These are phyloP conservation scores for Piliocolobus tephrosceles DNA, from an alignment of 2,113 vertebrate genomes.

Conservation along the genomic window DNA sequence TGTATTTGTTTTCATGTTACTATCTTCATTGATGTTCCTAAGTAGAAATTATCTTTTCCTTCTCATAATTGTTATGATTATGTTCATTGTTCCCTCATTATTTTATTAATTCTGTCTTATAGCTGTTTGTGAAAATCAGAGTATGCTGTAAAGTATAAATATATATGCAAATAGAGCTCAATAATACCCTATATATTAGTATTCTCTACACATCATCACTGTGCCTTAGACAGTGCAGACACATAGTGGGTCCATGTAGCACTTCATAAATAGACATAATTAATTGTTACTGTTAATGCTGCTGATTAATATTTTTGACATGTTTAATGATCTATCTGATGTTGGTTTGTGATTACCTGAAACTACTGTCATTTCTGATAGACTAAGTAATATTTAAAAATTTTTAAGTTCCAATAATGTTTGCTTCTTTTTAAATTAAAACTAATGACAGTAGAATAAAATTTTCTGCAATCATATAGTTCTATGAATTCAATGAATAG, in stretches of 20 bases:
- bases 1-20: background rate
- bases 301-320: background rate
- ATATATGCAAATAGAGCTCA: background rate
- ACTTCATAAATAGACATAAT: background rate
- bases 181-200: accelerated
- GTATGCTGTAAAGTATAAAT: background rate
- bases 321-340: background rate
- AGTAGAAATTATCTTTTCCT: background rate
- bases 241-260: background rate
- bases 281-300: background rate
- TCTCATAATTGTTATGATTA: background rate
- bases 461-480: background rate
- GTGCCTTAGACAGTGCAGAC: background rate
- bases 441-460: background rate
- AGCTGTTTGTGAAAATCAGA: background rate
- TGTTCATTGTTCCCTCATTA: background rate
- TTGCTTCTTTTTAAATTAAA: background rate
- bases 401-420: background rate
- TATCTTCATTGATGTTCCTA: background rate
- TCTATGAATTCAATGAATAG: background rate
- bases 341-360: background rate
- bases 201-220: background rate
- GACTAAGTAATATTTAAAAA: background rate
- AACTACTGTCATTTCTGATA: background rate
- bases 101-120: background rate